Evolutionary conservation across 2,888 invertebrate species (phyloP).

Genomic region (Pachymerium ferrugineum): DNA sequence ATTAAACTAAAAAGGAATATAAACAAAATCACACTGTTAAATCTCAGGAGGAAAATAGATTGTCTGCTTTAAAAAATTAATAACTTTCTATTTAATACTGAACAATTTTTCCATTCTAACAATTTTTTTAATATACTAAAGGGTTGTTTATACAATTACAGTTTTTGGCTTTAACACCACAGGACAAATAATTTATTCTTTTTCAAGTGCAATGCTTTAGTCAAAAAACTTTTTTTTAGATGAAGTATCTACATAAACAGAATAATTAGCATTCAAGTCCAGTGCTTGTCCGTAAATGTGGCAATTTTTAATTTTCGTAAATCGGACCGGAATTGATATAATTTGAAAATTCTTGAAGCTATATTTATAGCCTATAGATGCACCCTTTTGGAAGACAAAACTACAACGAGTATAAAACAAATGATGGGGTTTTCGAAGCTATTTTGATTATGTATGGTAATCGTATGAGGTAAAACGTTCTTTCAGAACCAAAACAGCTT

Average conservation of each 20-base stretch:
- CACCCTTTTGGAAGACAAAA: constrained; percentile 21
- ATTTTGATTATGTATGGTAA: neutral
- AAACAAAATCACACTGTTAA: too few relatives aligned
- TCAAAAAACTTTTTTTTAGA: neutral
- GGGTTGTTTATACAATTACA: neutral
- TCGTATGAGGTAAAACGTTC: neutral
- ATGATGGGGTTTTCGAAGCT: constrained; percentile 16
- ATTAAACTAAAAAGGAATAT: too few relatives aligned
- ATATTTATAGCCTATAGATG: neutral
- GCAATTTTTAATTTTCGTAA: neutral
- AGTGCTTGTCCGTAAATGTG: constrained; percentile 19
- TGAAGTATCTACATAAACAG: neutral
- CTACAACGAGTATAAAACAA: constrained; percentile 19
- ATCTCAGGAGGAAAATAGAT: too few relatives aligned
- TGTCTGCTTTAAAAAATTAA: neutral
- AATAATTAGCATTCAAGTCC: neutral
- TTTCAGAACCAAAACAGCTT: neutral
- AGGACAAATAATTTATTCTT: neutral
- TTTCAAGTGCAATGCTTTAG: neutral
- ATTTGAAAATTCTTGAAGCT: constrained; percentile 1
- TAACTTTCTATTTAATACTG: neutral
- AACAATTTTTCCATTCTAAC: neutral
- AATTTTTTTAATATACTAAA: neutral
- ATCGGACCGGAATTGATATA: neutral
- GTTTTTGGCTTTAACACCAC: neutral